A percentile compares a stretch with the other conserved stretches of the same genome.
Evolutionary conservation across 2,113 vertebrate species (phyloP).

Genomic region (Epinephelus fuscoguttatus): DNA sequence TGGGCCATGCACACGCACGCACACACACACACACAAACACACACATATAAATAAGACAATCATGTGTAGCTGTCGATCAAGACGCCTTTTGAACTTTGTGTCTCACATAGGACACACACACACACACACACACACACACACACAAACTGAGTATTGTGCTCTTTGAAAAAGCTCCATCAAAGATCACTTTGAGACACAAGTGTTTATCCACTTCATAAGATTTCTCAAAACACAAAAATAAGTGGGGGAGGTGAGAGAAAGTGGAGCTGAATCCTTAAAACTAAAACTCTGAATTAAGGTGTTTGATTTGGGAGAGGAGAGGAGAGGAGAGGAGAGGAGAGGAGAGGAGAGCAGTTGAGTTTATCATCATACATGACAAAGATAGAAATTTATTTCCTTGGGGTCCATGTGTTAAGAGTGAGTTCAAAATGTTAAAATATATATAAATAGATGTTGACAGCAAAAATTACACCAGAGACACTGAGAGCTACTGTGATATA

Average conservation of each 20-base stretch:
- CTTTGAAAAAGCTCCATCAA: conserved; percentile 47
- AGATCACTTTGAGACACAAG: conserved; percentile 55
- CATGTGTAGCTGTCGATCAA: conserved; percentile 19
- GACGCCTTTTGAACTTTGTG: conserved; percentile 3
- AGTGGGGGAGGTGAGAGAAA: conserved; percentile 69
- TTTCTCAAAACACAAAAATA: conserved; percentile 60
- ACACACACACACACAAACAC: too few species aligned
- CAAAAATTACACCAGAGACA: background rate
- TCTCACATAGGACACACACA: conserved; percentile 17
- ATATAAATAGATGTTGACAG: background rate
- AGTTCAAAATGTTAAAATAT: background rate
- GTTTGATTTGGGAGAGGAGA: conserved; percentile 66
- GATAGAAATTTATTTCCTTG: background rate
- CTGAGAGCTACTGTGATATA: background rate
- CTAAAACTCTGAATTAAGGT: conserved; percentile 79
- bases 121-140: background rate
- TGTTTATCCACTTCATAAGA: conserved; percentile 57
- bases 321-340: background rate
- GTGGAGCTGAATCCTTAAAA: conserved; percentile 86
- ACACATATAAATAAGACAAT: background rate
- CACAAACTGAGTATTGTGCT: conserved; percentile 14
- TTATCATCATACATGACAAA: background rate
- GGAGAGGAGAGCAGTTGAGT: too few species aligned
- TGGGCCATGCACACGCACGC: too few species aligned
- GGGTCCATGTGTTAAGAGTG: background rate